phyloP scores from a whole-genome alignment of 2,888 invertebrate species.

The Hyles lineata region DNA sequence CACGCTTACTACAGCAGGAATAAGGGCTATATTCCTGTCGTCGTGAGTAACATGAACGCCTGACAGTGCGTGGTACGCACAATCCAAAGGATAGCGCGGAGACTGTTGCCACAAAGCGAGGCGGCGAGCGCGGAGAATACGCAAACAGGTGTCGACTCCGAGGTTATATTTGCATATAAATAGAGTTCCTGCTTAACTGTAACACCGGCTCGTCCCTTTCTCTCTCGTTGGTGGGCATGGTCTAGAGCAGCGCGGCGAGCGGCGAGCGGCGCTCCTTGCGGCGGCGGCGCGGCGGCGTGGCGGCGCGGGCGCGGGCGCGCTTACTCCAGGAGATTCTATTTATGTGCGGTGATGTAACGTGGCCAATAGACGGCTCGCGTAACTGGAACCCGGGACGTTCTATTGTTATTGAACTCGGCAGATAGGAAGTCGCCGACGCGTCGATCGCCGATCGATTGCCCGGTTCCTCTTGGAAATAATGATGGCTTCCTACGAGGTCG shows the following conservation, averaged over 20 bases:
- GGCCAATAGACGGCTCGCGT: constrained; percentile 63
- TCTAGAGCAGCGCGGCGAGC: constrained; percentile 72
- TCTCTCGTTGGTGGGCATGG: constrained; percentile 62
- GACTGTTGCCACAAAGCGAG: constrained; percentile 77
- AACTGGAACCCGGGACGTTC: constrained; percentile 55
- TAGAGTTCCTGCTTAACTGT: constrained; percentile 85
- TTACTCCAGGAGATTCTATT: constrained; percentile 81
- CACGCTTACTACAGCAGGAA: constrained; percentile 36
- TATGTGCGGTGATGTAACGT: constrained; percentile 78
- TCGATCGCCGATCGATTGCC: constrained; percentile 42
- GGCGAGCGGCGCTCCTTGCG: neutral
- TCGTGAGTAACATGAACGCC: neutral
- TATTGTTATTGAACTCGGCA: constrained; percentile 27
- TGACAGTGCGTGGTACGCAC: neutral
- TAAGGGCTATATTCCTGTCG: constrained; percentile 47
- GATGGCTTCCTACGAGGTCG: constrained; percentile 41
- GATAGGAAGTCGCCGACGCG: constrained; percentile 48
- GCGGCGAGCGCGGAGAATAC: constrained; percentile 79
- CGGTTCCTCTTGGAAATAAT: constrained; percentile 40
- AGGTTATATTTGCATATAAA: constrained; percentile 85
- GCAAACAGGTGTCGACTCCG: constrained; percentile 85
- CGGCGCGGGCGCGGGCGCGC: constrained; percentile 69
- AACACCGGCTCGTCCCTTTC: constrained; percentile 79
- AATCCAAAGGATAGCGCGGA: constrained; percentile 73
- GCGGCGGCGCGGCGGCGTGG: constrained; percentile 72